Evolutionary conservation across 2,888 invertebrate species (phyloP), one percentile per base, ranked within the genome.

Genomic region (Steinernema scapterisci): DNA sequence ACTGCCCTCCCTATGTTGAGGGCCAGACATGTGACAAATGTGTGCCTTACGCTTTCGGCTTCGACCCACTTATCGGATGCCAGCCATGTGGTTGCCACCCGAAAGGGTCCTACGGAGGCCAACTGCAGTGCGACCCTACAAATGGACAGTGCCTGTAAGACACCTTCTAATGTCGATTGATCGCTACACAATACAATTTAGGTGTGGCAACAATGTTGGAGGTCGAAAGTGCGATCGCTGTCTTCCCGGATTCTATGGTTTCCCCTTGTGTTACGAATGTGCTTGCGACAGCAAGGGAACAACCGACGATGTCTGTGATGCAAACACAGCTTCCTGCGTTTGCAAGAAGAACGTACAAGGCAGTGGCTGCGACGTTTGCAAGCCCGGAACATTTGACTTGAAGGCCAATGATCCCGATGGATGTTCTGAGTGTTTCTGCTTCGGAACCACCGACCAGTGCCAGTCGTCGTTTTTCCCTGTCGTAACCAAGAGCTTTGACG

Each of bases 371-470:
- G 92, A 94, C 83, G 90, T 91, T 0, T 99, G 97, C 88, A 91
- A 91, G 79, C 93, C 93, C 45, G 95, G 95, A 19, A 94, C 94
- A 3, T 99, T 95, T 89, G 93, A 96, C 88, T 90, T 99, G 44
- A 93, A 94, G 88, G 91, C 91, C 0, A 90, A 90, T 74, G 95
- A 97, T 88, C 92, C 93, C 0, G 92, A 93, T 1, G 99, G 97
- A 0, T 99, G 97, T 87, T 95, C 95, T 0, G 93, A 94, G 82
- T 99, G 99, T 87, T 97, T 95, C 91, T 99, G 99, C 88, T 99
- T 96, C 88, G 95, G 95, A 0, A 94, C 94, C 88, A 94, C 95
- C 0, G 92, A 92, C 0, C 90, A 93, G 7, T 97, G 97, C 88
- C 89, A 90, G 70, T 94, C 94, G 77, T 94, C 95, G 0, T 91